Conservation (phyloP, 2,113 vertebrate species). For the Limnothrissa miodon region DNA sequence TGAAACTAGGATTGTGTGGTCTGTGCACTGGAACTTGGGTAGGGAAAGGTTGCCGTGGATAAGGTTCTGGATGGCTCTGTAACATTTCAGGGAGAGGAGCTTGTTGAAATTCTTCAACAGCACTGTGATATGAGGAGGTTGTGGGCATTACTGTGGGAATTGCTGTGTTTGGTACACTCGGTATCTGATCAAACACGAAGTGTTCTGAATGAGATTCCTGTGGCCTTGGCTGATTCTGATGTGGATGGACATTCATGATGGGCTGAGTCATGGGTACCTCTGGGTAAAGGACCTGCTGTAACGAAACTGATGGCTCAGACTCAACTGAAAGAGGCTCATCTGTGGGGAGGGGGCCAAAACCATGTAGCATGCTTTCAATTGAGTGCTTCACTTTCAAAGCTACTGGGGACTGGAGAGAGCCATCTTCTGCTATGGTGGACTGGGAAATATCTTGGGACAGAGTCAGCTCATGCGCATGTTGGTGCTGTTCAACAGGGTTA, state of each 20-base stretch:
- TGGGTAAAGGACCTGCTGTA: slow-evolving; percentile 31
- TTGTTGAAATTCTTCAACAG: slow-evolving; percentile 41
- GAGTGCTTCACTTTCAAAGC: slow-evolving; percentile 37
- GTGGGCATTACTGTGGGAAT: slow-evolving; percentile 37
- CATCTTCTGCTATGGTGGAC: neutral
- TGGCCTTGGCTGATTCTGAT: slow-evolving; percentile 28
- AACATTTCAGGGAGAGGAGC: slow-evolving; percentile 38
- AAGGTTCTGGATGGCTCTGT: slow-evolving; percentile 21
- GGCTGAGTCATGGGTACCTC: slow-evolving; percentile 30
- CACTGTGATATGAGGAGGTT: slow-evolving; percentile 51
- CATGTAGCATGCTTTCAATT: slow-evolving; percentile 53
- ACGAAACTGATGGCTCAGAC: slow-evolving; percentile 31
- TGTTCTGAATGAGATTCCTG: slow-evolving; percentile 24
- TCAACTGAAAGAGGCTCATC: slow-evolving; percentile 35
- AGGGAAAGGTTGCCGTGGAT: neutral
- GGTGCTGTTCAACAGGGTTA: slow-evolving; percentile 24
- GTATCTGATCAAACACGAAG: slow-evolving; percentile 47
- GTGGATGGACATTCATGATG: slow-evolving; percentile 13
- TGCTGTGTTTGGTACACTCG: slow-evolving; percentile 27
- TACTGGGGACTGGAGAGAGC: neutral
- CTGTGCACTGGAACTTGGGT: slow-evolving; percentile 40
- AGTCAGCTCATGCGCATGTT: neutral
- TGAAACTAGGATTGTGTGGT: neutral
- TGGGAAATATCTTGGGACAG: neutral
- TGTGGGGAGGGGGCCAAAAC: slow-evolving; percentile 24